Evolutionary conservation across 2,797 vertebrate species (phyloP).

Genomic region (Nannoperca obscura): DNA sequence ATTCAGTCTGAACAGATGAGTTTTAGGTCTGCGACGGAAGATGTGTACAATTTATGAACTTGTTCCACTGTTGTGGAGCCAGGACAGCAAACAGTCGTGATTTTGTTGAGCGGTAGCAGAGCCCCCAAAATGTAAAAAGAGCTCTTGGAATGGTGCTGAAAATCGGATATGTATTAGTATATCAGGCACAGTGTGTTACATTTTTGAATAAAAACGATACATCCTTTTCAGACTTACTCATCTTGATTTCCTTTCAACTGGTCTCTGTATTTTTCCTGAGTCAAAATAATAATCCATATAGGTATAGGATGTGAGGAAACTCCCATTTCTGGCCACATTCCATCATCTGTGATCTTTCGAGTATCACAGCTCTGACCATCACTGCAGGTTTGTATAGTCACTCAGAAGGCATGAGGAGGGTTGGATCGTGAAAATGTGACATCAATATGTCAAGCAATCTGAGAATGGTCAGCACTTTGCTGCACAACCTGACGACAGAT

Average conservation of each 20-base stretch:
- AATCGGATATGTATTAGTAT: not conserved
- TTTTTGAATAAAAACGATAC: not conserved
- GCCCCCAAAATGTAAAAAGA: not conserved
- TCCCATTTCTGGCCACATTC: not conserved
- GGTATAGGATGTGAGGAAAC: not conserved
- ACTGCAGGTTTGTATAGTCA: conserved; percentile 9
- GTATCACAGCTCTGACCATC: not conserved
- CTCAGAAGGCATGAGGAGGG: not conserved
- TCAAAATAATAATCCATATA: not conserved
- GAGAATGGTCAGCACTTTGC: conserved; percentile 5
- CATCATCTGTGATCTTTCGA: not conserved
- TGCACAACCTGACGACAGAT: not conserved
- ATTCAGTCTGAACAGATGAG: no score
- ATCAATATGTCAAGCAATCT: not conserved
- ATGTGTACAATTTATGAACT: no score
- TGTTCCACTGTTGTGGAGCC: no score
- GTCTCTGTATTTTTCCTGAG: not conserved
- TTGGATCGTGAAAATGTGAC: conserved; percentile 6
- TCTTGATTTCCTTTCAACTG: not conserved
- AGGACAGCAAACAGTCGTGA: no score
- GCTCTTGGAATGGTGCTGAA: not conserved
- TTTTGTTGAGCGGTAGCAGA: no score
- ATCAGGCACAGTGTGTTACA: not conserved
- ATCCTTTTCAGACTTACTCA: not conserved
- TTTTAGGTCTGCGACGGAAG: no score